A percentile compares a stretch with the other conserved stretches of the same genome.
These are phyloP conservation scores for Ctenodactylus gundi DNA, from an alignment of 2,113 vertebrate species.

Conservation along the genomic window DNA sequence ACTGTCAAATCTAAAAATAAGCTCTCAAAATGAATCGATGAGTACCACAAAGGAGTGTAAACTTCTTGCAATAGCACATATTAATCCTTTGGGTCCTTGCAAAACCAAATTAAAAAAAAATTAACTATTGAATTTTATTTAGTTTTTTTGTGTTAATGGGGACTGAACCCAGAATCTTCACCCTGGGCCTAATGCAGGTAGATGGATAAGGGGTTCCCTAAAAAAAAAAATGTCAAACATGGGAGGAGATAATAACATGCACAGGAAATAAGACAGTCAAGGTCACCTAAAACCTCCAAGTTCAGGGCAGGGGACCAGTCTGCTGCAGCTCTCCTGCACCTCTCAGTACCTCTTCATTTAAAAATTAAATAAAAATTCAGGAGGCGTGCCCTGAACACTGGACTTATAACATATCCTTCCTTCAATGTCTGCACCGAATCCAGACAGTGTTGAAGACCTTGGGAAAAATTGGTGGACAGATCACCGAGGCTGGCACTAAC, in stretches of 20 bases:
- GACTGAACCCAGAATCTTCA: background rate
- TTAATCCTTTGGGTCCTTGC: background rate
- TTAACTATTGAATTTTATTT: no score
- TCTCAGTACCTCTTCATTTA: background rate
- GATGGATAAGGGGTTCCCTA: background rate
- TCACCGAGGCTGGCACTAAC: slow-evolving; percentile 65
- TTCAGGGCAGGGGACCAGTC: background rate
- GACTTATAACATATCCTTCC: background rate
- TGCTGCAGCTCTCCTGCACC: background rate
- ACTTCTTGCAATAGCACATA: background rate
- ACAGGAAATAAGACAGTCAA: background rate
- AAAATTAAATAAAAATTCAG: background rate
- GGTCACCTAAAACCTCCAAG: background rate
- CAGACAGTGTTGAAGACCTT: slow-evolving; percentile 51
- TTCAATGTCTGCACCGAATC: background rate
- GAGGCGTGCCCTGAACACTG: background rate
- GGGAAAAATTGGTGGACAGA: slow-evolving; percentile 60
- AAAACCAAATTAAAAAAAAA: background rate
- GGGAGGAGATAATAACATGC: background rate
- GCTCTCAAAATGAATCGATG: background rate
- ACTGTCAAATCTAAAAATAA: background rate
- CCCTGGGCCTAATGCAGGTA: no score
- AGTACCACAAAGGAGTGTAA: background rate
- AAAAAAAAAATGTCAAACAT: background rate
- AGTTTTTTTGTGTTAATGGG: background rate